Conservation (phyloP, 2,888 invertebrate genomes). For the Apantesis nais region DNA sequence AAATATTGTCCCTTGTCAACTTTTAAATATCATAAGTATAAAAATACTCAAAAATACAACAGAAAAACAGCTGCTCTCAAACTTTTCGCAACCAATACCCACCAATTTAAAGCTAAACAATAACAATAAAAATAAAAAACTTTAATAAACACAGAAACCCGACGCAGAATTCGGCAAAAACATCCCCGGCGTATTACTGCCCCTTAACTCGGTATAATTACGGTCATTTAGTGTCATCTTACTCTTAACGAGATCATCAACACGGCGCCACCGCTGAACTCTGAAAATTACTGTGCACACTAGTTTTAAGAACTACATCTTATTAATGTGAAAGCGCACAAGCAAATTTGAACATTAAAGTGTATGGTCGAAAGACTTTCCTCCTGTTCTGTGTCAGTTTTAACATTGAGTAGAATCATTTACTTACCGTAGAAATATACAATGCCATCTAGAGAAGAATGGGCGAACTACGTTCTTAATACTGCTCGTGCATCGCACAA, state of each 20-base stretch:
- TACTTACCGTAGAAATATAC: neutral
- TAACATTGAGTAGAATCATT: neutral
- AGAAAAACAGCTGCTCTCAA: slow-evolving; percentile 17
- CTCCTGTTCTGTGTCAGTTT: neutral
- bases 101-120: slow-evolving; percentile 60
- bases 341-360: neutral
- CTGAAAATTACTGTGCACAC: slow-evolving; percentile 49
- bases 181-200: slow-evolving; percentile 64
- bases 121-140: slow-evolving; percentile 76
- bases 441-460: too few species aligned
- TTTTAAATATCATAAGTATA: neutral
- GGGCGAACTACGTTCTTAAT: too few species aligned
- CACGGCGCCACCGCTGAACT: slow-evolving; percentile 52
- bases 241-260: slow-evolving; percentile 79
- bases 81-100: slow-evolving; percentile 48
- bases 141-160: slow-evolving; percentile 77
- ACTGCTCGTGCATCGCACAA: too few species aligned
- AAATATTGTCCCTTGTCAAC: neutral
- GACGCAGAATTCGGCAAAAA: slow-evolving; percentile 70
- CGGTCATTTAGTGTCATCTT: slow-evolving; percentile 82
- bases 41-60: slow-evolving; percentile 1
- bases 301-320: neutral
- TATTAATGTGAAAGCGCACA: neutral
- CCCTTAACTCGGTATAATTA: slow-evolving; percentile 79
- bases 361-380: neutral